phyloP scores from a whole-genome alignment of 2,888 invertebrate species.

The Diaprepes abbreviatus region DNA sequence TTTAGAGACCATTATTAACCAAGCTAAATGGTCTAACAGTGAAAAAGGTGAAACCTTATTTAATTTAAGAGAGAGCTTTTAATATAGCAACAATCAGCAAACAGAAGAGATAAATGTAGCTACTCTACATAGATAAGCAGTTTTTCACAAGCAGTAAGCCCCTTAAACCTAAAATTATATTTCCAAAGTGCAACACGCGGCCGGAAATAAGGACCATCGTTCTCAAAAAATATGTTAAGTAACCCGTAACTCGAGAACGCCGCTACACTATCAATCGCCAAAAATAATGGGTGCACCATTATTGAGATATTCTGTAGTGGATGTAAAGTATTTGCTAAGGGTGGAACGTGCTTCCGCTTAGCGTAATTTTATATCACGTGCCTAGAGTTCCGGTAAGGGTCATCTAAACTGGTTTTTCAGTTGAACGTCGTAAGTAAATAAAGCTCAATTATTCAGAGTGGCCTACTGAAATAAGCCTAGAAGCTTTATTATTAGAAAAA shows the following conservation, averaged over 20 bases:
- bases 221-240: conserved; percentile 14
- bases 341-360: conserved; percentile 21
- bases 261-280: conserved; percentile 9
- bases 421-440: neutral
- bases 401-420: conserved; percentile 1
- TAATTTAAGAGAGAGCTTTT: too few species aligned
- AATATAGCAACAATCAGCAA: too few species aligned
- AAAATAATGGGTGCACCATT: conserved; percentile 14
- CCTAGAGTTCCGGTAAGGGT: conserved; percentile 15
- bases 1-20: too few species aligned
- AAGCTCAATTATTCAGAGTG: too few species aligned
- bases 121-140: too few species aligned
- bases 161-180: too few species aligned
- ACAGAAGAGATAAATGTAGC: too few species aligned
- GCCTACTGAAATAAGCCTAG: too few species aligned
- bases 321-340: conserved; percentile 24
- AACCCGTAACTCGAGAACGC: conserved; percentile 9
- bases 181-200: neutral
- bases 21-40: too few species aligned
- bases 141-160: too few species aligned
- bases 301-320: conserved; percentile 4
- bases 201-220: conserved; percentile 12
- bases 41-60: too few species aligned
- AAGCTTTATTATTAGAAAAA: too few species aligned
- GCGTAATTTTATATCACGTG: conserved; percentile 23